Conservation (phyloP, 92 coral and sea anemone species). For the Galaxea fascicularis region DNA sequence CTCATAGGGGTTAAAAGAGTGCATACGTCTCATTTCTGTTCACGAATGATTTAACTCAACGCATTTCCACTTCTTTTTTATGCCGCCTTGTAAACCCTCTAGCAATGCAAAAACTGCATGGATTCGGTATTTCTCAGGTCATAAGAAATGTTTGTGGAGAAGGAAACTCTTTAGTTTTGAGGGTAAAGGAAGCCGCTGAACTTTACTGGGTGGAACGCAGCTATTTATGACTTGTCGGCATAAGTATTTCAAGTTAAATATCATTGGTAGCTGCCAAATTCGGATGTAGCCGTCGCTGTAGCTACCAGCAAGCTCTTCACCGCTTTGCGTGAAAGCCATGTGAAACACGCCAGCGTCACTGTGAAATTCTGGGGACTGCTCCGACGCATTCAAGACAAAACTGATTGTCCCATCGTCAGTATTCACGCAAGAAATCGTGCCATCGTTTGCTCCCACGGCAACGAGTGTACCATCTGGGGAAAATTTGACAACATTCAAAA, state of each 20-base stretch:
- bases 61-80: too few species aligned
- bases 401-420: constrained; percentile 55
- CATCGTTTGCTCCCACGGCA: constrained; percentile 71
- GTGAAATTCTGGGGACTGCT: constrained; percentile 61
- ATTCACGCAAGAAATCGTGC: constrained; percentile 56
- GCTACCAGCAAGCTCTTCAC: constrained; percentile 71
- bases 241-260: constrained; percentile 46
- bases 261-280: constrained; percentile 71
- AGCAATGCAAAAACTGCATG: too few species aligned
- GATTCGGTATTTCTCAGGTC: background rate
- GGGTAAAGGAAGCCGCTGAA: constrained; percentile 65
- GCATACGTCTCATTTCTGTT: too few species aligned
- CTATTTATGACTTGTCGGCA: constrained; percentile 62
- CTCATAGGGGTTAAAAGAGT: too few species aligned
- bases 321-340: constrained; percentile 67
- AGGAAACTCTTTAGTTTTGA: constrained; percentile 39
- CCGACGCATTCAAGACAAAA: constrained; percentile 56
- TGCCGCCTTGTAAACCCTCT: too few species aligned
- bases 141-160: constrained; percentile 30
- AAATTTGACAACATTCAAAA: constrained; percentile 64
- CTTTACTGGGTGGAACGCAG: constrained; percentile 49
- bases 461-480: constrained; percentile 65
- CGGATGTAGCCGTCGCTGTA: constrained; percentile 72
- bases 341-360: constrained; percentile 69
- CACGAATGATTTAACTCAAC: too few species aligned